A percentile compares a stretch with the other conserved stretches of the same genome.
Conservation (phyloP, 2,113 vertebrate species). For the Verasper variegatus region DNA sequence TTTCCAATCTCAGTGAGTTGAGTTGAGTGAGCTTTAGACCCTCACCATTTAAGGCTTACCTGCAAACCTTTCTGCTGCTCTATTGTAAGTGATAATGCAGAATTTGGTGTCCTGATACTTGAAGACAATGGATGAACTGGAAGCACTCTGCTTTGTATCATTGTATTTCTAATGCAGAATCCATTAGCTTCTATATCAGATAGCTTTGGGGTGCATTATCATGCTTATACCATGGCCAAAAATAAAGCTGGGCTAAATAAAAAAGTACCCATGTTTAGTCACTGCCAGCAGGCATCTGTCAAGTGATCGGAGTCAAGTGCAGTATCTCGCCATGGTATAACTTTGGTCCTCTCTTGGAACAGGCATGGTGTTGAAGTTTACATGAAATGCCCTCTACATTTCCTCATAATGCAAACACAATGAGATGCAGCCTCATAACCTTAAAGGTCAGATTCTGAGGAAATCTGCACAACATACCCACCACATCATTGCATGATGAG, state of each 20-base stretch:
- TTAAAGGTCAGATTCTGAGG: not conserved
- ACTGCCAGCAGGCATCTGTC: constrained; percentile 1
- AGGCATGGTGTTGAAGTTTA: not conserved
- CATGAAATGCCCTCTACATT: not conserved
- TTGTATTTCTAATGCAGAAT: constrained; percentile 18
- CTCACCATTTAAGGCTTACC: constrained; percentile 5
- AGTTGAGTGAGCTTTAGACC: constrained; percentile 30
- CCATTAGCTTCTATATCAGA: constrained; percentile 18
- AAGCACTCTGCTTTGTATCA: constrained; percentile 8
- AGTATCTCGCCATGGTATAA: constrained; percentile 33
- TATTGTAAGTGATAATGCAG: constrained; percentile 28
- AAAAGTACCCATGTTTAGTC: not conserved
- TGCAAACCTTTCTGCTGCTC: constrained; percentile 1
- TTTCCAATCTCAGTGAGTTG: constrained; percentile 6
- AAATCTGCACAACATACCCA: constrained; percentile 81
- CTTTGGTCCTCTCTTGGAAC: constrained; percentile 13
- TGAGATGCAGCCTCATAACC: not conserved
- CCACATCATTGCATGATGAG: constrained; percentile 93
- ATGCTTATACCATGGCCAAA: constrained; percentile 46
- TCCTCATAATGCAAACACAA: not conserved
- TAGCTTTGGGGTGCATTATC: constrained; percentile 28
- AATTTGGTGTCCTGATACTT: constrained; percentile 2
- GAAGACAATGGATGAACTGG: constrained; percentile 24
- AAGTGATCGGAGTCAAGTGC: not conserved
- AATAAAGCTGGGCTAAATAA: not conserved